phyloP scores from a whole-genome alignment of 2,888 invertebrate species.

The Dromius quadrimaculatus region DNA sequence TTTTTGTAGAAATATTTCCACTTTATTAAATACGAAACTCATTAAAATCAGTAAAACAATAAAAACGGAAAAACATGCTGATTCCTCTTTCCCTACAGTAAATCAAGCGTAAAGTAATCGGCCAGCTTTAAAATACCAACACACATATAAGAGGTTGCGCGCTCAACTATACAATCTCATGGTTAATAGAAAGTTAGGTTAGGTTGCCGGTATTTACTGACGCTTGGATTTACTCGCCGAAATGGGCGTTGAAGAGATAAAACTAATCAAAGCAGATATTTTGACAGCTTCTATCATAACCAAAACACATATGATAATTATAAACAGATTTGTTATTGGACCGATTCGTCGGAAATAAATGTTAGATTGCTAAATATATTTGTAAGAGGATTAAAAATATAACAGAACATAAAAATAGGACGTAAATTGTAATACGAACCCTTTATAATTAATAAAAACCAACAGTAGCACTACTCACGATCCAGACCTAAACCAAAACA shows the following conservation, averaged over 20 bases:
- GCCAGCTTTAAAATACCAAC: background rate
- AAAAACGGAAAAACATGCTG: conserved; percentile 23
- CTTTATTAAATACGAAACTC: no score
- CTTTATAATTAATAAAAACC: background rate
- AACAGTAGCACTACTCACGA: background rate
- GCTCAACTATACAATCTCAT: conserved; percentile 5
- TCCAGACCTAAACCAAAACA: conserved; percentile 39
- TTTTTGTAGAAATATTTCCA: no score
- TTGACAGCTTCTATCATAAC: no score
- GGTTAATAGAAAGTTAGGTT: conserved; percentile 45
- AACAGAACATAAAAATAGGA: background rate
- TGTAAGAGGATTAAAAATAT: no score
- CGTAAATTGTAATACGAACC: conserved; percentile 33
- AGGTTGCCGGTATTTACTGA: conserved; percentile 32
- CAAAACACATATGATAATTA: no score
- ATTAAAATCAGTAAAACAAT: conserved; percentile 23
- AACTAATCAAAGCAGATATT: no score
- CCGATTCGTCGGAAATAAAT: no score
- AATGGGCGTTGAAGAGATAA: conserved; percentile 45
- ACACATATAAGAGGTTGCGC: conserved; percentile 20
- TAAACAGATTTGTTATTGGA: no score
- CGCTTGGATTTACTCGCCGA: background rate
- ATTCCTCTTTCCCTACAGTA: conserved; percentile 4
- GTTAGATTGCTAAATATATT: no score
- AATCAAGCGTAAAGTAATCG: conserved; percentile 21